phyloP scores from a whole-genome alignment of 2,888 invertebrate genomes.

The Dryomyza anilis region DNA sequence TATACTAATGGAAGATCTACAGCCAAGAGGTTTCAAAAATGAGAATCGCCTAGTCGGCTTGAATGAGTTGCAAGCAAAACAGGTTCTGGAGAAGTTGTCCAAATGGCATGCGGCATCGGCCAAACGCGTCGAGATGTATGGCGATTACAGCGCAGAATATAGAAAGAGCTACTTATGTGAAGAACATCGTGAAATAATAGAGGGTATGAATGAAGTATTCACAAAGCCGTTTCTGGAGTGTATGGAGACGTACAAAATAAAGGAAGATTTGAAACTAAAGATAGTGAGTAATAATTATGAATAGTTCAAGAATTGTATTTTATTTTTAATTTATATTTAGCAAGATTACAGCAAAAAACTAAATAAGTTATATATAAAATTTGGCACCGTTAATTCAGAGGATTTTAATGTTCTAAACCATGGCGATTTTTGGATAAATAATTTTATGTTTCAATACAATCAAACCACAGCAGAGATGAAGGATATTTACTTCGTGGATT shows the following conservation, averaged over 20 bases:
- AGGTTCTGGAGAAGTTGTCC: conserved; percentile 47
- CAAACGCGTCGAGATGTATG: conserved; percentile 38
- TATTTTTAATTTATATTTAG: conserved; percentile 28
- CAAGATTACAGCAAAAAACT: conserved; percentile 36
- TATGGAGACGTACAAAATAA: conserved; percentile 37
- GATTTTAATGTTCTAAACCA: conserved; percentile 50
- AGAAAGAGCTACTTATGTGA: conserved; percentile 35
- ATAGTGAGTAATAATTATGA: conserved; percentile 40
- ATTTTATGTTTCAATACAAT: conserved; percentile 54
- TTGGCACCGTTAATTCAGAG: conserved; percentile 35
- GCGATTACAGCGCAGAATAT: conserved; percentile 39
- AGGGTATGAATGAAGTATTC: conserved; percentile 36
- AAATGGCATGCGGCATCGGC: conserved; percentile 54
- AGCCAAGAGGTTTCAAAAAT: conserved; percentile 41
- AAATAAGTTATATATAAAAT: conserved; percentile 41
- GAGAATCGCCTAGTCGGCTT: conserved; percentile 45
- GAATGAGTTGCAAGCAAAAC: conserved; percentile 43
- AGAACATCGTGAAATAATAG: conserved; percentile 34
- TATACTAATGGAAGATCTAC: conserved; percentile 50
- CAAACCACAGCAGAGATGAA: no score
- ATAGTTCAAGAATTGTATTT: not conserved
- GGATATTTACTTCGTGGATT: conserved; percentile 51
- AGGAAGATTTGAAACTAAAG: conserved; percentile 38
- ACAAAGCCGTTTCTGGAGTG: conserved; percentile 38
- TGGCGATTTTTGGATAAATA: conserved; percentile 55